A percentile compares a stretch with the other conserved stretches of the same genome.
Evolutionary conservation across 2,113 vertebrate genomes (phyloP).

Genomic region (Hyperoodon ampullatus): DNA sequence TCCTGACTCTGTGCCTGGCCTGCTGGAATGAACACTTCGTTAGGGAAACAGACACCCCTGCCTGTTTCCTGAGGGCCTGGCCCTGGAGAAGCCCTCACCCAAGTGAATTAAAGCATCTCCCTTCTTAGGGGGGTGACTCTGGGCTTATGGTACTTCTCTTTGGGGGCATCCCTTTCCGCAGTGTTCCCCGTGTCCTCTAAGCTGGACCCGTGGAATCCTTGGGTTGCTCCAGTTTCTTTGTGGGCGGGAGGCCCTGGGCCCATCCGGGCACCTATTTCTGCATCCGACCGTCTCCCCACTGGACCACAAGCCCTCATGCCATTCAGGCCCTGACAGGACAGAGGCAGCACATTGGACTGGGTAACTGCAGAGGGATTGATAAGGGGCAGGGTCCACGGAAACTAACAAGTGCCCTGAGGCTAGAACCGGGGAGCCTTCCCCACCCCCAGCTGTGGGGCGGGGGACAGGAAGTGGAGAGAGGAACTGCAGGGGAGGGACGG

Average conservation of each 20-base stretch:
- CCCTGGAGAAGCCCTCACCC: neutral
- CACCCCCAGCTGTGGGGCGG: neutral
- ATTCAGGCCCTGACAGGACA: neutral
- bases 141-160: neutral
- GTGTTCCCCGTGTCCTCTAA: neutral
- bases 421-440: neutral
- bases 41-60: neutral
- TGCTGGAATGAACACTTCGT: rapidly evolving
- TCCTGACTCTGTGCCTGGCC: neutral
- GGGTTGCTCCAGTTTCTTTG: too few species aligned
- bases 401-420: neutral
- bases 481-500: neutral
- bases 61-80: neutral
- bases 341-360: rapidly evolving
- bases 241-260: neutral
- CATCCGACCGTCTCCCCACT: rapidly evolving
- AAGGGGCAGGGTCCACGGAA: neutral
- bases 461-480: neutral
- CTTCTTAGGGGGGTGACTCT: neutral
- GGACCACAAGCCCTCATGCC: neutral
- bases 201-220: neutral
- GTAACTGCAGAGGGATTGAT: neutral
- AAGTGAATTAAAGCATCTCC: neutral
- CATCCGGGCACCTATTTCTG: neutral
- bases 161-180: neutral